Conservation (phyloP, 2,888 invertebrate species). For the Cosmia trapezina region DNA sequence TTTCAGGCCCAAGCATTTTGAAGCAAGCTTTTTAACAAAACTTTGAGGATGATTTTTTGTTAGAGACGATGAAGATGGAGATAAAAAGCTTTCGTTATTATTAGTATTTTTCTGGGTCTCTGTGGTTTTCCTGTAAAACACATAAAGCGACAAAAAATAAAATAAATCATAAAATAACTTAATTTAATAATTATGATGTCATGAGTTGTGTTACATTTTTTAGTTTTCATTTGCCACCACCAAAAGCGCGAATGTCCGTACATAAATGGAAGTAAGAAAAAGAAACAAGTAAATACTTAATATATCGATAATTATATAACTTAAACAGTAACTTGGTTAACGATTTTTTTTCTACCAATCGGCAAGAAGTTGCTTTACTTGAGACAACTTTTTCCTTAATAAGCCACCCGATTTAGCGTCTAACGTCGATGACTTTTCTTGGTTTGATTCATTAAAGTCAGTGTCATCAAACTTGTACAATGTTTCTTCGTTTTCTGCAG, state of each 20-base stretch:
- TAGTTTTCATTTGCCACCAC: slow-evolving; percentile 67
- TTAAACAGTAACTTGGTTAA: slow-evolving; percentile 13
- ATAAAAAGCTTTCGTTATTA: slow-evolving; percentile 83
- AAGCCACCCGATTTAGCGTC: slow-evolving; percentile 53
- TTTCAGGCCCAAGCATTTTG: slow-evolving; percentile 89
- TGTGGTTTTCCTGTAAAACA: slow-evolving; percentile 89
- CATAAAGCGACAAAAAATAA: slow-evolving; percentile 85
- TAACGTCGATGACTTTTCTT: slow-evolving; percentile 32
- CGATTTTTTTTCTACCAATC: slow-evolving; percentile 70
- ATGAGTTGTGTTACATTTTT: slow-evolving; percentile 59
- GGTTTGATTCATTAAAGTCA: slow-evolving; percentile 38
- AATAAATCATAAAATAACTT: slow-evolving; percentile 70
- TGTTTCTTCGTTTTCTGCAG: slow-evolving; percentile 30
- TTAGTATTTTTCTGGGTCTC: slow-evolving; percentile 88
- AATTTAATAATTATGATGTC: slow-evolving; percentile 54
- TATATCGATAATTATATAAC: slow-evolving; percentile 6
- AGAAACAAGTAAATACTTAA: slow-evolving; percentile 23
- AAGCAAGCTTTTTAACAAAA: slow-evolving; percentile 90
- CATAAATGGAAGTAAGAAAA: slow-evolving; percentile 43
- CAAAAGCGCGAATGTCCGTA: slow-evolving; percentile 61
- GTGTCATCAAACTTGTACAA: slow-evolving; percentile 56
- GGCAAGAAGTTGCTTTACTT: slow-evolving; percentile 73
- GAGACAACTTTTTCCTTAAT: slow-evolving; percentile 75
- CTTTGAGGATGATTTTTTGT: slow-evolving; percentile 86
- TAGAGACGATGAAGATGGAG: slow-evolving; percentile 86